Percentiles rank a stretch among this genome's conserved stretches.
These are phyloP conservation scores for Ascidia mentula DNA, from an alignment of 23 tunicate genomes.

Conservation along the genomic window DNA sequence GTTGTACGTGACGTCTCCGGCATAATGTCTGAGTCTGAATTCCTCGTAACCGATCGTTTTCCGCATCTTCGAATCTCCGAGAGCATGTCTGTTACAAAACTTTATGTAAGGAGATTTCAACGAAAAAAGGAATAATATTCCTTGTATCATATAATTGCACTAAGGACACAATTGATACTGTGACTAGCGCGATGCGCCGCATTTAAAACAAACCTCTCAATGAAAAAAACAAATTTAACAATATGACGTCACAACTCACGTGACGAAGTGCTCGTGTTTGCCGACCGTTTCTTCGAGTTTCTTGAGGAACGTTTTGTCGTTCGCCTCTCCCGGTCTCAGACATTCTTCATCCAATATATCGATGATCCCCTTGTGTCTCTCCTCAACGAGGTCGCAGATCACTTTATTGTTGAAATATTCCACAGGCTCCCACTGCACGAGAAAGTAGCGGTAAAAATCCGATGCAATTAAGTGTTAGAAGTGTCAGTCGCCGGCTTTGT, in stretches of 20 bases:
- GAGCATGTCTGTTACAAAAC: conserved; percentile 57
- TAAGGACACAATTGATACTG: too few relatives aligned
- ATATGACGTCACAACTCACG: conserved; percentile 43
- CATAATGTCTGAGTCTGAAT: conserved; percentile 79
- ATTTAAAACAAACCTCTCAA: too few relatives aligned
- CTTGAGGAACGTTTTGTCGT: conserved; percentile 73
- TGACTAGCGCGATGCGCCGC: too few relatives aligned
- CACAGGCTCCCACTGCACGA: conserved; percentile 93
- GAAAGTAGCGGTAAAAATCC: too few relatives aligned
- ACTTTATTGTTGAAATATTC: conserved; percentile 98
- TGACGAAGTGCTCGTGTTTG: conserved; percentile 81
- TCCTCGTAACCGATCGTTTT: conserved; percentile 91
- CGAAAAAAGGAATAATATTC: too few relatives aligned
- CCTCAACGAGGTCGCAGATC: conserved; percentile 95
- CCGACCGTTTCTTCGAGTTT: conserved; percentile 85
- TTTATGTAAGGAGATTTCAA: too few relatives aligned
- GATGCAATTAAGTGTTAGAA: too few relatives aligned
- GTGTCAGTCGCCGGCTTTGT: too few relatives aligned
- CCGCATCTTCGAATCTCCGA: conserved; percentile 73
- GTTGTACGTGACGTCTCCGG: conserved; percentile 90
- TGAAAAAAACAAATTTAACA: too few relatives aligned
- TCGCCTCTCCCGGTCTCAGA: conserved; percentile 92
- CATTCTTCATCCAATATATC: conserved; percentile 99
- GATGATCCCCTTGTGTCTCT: conserved; percentile 91
- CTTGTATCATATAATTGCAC: too few relatives aligned